Evolutionary conservation across 2,113 vertebrate species (phyloP).

Genomic region (Mystacornis crossleyi): DNA sequence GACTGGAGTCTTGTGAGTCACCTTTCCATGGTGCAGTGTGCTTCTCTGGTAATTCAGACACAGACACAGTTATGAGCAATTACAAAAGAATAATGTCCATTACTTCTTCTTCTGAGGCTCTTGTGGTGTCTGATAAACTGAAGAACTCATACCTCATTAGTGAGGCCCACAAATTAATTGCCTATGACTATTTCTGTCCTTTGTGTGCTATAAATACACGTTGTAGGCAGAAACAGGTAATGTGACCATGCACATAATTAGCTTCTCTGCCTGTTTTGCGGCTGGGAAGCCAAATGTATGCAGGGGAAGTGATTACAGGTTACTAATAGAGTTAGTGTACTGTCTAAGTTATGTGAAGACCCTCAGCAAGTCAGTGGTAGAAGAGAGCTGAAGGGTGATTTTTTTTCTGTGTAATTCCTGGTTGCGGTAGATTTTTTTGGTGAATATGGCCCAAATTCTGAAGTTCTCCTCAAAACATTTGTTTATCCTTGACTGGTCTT

Average conservation of each 20-base stretch:
- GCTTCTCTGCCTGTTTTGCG: neutral
- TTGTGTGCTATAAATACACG: neutral
- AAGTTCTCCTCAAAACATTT: neutral
- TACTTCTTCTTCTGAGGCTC: neutral
- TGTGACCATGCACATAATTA: neutral
- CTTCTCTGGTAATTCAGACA: neutral
- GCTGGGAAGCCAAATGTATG: neutral
- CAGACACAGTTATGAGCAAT: neutral
- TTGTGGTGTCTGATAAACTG: neutral
- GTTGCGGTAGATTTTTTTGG: neutral
- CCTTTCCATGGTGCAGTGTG: fast-evolving
- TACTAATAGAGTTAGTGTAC: neutral
- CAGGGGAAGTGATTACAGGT: neutral
- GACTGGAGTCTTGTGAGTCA: neutral
- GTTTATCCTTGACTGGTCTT: neutral
- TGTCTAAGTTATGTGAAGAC: neutral
- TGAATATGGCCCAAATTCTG: neutral
- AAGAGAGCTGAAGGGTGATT: neutral
- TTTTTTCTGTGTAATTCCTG: neutral
- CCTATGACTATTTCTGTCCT: neutral
- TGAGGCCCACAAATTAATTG: neutral
- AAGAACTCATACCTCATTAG: neutral
- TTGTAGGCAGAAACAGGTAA: neutral
- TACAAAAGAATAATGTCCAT: neutral
- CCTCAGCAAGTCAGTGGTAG: neutral